Percentiles rank a stretch among this genome's conserved stretches.
phyloP scores from a whole-genome alignment of 2,797 vertebrate species.

The Prionace glauca region DNA sequence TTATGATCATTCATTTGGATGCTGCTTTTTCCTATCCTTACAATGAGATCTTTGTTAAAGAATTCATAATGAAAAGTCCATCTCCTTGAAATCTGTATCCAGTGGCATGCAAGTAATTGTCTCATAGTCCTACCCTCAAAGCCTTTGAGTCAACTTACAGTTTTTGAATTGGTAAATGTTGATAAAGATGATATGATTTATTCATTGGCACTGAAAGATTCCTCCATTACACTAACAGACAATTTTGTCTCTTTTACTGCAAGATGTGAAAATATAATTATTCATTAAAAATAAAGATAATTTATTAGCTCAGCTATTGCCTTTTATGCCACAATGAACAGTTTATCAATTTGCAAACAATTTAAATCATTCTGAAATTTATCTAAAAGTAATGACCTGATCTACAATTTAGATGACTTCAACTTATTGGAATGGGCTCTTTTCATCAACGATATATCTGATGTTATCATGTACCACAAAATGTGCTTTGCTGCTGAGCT shows the following conservation, averaged over 20 bases:
- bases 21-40: not conserved
- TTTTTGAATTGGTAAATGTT: not conserved
- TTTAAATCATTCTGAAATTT: not conserved
- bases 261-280: not conserved
- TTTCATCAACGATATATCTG: not conserved
- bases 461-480: not conserved
- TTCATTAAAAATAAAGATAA: not conserved
- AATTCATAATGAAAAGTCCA: not conserved
- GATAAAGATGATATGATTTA: not conserved
- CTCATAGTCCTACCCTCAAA: not conserved
- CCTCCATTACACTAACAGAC: not conserved
- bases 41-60: not conserved
- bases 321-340: not conserved
- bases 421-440: not conserved
- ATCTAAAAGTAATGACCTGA: not conserved
- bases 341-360: not conserved
- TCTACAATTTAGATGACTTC: not conserved
- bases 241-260: not conserved
- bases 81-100: not conserved
- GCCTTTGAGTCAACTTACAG: not conserved
- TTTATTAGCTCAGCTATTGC: not conserved
- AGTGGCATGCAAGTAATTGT: not conserved
- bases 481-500: not conserved
- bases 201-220: not conserved
- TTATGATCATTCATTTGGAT: not conserved